A percentile compares a stretch with the other conserved stretches of the same genome.
Conservation (phyloP, 2,113 vertebrate genomes). For the Fukomys damarensis region DNA sequence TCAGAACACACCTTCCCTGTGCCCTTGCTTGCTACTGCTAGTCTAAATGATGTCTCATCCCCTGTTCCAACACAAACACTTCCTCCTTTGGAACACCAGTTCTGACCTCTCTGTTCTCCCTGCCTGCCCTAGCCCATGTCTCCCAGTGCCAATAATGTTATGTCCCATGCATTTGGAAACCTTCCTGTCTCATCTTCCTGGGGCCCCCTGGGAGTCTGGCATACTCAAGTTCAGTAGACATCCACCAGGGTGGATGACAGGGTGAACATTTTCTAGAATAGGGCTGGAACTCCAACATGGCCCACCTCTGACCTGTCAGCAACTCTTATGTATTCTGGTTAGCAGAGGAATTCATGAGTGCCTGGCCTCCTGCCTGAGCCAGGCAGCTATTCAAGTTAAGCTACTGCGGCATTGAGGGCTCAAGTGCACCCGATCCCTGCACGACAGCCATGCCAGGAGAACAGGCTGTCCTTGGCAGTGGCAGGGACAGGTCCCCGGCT, state of each 20-base stretch:
- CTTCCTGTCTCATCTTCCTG: background rate
- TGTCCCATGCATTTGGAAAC: background rate
- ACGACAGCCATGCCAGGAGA: background rate
- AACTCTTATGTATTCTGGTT: background rate
- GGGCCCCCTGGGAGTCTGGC: background rate
- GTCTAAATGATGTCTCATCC: background rate
- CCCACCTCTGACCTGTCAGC: background rate
- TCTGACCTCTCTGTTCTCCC: background rate
- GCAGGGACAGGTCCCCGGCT: slow-evolving; percentile 22
- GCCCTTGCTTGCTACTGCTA: background rate
- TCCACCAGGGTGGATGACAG: background rate
- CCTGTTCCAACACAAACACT: background rate
- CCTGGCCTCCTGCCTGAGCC: background rate
- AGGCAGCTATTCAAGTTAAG: slow-evolving; percentile 57
- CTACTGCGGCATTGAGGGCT: background rate
- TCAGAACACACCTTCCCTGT: background rate
- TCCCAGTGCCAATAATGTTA: background rate
- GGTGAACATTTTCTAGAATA: background rate
- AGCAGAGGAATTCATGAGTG: background rate
- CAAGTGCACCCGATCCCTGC: slow-evolving; percentile 57
- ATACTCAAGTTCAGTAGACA: background rate
- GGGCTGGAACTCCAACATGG: slow-evolving; percentile 4
- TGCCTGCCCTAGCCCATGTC: background rate
- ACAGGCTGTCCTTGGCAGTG: slow-evolving; percentile 72
- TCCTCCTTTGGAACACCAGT: background rate